Conservation (phyloP, 2,113 vertebrate species). For the Electrona antarctica region DNA sequence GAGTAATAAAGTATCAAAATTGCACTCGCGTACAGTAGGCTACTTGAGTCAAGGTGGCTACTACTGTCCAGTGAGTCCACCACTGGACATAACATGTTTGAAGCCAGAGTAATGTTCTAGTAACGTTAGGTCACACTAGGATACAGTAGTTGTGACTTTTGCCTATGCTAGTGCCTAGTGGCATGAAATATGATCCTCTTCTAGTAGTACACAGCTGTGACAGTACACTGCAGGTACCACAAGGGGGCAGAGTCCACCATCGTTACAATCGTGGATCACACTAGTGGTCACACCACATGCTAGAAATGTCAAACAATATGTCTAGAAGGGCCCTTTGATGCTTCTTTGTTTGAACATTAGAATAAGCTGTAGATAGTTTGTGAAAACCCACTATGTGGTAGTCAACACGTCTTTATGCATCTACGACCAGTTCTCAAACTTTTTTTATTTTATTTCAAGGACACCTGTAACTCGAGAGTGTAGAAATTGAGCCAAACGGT, state of each 20-base stretch:
- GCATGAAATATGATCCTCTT: constrained; percentile 18
- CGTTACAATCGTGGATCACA: not conserved
- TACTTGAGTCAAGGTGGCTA: not conserved
- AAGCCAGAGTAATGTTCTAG: constrained; percentile 15
- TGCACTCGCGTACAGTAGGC: too few relatives aligned
- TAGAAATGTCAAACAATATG: not conserved
- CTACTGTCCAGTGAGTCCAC: too few relatives aligned
- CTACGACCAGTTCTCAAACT: constrained; percentile 13
- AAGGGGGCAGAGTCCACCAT: constrained; percentile 51
- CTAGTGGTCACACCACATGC: not conserved
- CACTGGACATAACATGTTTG: not conserved
- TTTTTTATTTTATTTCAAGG: not conserved
- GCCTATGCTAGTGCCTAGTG: constrained; percentile 4
- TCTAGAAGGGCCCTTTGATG: constrained; percentile 36
- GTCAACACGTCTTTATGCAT: constrained; percentile 27
- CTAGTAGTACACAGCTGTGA: constrained; percentile 1
- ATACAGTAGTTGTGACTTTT: constrained; percentile 49
- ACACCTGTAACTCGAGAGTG: too few relatives aligned
- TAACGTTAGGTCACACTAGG: constrained; percentile 18
- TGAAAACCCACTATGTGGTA: constrained; percentile 30
- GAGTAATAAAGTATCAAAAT: too few relatives aligned
- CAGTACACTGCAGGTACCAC: constrained; percentile 24
- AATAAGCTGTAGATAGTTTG: constrained; percentile 37
- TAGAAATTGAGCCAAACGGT: too few relatives aligned
- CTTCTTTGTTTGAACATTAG: constrained; percentile 35